Evolutionary conservation across 2,113 vertebrate genomes (phyloP).

Genomic region (Capra hircus): DNA sequence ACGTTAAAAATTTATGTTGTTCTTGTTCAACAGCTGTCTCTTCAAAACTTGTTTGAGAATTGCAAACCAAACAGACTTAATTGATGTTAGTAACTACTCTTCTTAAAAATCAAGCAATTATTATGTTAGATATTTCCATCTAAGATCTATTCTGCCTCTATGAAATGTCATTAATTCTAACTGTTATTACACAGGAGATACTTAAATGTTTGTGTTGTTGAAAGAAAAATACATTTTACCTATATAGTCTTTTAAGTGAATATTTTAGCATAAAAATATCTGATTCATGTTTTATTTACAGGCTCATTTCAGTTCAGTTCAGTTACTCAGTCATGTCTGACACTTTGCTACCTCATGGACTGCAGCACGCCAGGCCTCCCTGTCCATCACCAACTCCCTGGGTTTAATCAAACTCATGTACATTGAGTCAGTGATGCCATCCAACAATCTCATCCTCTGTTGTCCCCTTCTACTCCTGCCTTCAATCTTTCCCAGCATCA

Average conservation of each 20-base stretch:
- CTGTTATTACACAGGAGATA: background rate
- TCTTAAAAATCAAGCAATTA: background rate
- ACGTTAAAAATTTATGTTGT: background rate
- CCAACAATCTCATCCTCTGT: background rate
- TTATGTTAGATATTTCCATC: background rate
- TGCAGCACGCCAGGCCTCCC: background rate
- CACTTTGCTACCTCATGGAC: background rate
- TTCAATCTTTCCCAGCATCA: background rate
- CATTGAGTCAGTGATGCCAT: background rate
- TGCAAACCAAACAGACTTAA: background rate
- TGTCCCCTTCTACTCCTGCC: background rate
- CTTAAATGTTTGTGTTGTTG: background rate
- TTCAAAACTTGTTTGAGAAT: conserved; percentile 2
- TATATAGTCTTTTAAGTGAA: background rate
- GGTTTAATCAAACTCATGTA: background rate
- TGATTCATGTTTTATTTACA: background rate
- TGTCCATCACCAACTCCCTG: background rate
- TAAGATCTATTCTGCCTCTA: background rate
- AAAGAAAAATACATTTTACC: background rate
- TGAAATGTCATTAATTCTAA: background rate
- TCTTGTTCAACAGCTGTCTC: background rate
- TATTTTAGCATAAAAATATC: background rate
- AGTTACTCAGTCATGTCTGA: background rate
- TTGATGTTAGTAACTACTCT: background rate
- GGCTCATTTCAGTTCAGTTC: background rate